Conservation (phyloP, 1,140 invertebrate genomes). For the Arion vulgaris region DNA sequence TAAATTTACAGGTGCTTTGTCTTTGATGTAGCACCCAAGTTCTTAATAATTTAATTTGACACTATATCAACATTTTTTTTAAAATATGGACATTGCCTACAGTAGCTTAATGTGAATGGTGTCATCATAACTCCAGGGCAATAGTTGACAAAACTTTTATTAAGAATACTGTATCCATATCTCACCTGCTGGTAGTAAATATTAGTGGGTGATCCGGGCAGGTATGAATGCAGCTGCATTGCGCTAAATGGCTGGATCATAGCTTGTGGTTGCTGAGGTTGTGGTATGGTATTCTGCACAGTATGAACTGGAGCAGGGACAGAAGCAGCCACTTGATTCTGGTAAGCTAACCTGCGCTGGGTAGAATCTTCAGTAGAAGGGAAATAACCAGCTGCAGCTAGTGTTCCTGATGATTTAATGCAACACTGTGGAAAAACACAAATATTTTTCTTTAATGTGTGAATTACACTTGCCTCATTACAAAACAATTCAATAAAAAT, state of each 20-base stretch:
- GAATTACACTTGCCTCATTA: no score
- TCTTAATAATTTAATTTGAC: no score
- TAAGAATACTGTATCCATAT: no score
- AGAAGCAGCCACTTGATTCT: conserved; percentile 10
- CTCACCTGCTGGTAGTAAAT: conserved; percentile 35
- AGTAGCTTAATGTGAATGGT: no score
- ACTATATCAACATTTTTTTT: no score
- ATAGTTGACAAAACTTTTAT: no score
- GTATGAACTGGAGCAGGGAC: conserved; percentile 1
- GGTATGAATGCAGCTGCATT: conserved; percentile 10
- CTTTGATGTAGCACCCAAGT: no score
- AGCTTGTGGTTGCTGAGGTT: conserved; percentile 23
- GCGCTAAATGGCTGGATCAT: conserved; percentile 9
- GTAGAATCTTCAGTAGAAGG: conserved; percentile 15
- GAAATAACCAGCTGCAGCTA: conserved; percentile 30
- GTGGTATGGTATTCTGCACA: not conserved
- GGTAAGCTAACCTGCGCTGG: conserved; percentile 19
- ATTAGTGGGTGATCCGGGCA: not conserved
- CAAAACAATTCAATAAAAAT: no score
- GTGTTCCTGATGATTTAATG: conserved; percentile 36
- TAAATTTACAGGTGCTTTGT: no score
- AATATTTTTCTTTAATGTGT: no score
- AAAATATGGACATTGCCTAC: no score
- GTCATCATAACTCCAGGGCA: no score
- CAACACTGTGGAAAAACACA: conserved; percentile 28